phyloP scores from a whole-genome alignment of 2,113 vertebrate genomes.

The Mormyrus iriodes region DNA sequence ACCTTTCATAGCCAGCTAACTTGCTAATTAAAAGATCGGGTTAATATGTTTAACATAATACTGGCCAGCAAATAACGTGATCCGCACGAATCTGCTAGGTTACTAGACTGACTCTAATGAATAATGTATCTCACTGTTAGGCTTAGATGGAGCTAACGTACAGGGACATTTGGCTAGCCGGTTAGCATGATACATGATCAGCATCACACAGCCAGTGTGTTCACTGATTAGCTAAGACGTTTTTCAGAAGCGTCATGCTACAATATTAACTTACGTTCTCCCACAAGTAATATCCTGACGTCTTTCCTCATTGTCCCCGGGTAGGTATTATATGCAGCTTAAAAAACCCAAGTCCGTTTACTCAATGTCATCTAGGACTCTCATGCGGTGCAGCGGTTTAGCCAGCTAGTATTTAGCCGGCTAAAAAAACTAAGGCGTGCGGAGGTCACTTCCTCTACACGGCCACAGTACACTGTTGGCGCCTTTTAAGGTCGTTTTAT shows the following conservation, averaged over 20 bases:
- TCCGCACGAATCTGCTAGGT: neutral
- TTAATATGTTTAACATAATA: neutral
- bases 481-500: neutral
- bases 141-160: neutral
- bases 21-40: neutral
- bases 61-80: neutral
- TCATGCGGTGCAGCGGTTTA: slow-evolving; percentile 14
- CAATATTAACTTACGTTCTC: slow-evolving; percentile 76
- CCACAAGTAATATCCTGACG: slow-evolving; percentile 88
- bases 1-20: neutral
- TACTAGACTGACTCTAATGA: neutral
- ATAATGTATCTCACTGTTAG: neutral
- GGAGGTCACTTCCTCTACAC: slow-evolving; percentile 21
- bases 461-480: neutral
- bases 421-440: slow-evolving; percentile 1
- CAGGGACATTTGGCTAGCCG: neutral
- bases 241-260: neutral
- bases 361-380: slow-evolving; percentile 44
- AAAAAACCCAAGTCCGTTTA: slow-evolving; percentile 9
- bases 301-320: slow-evolving; percentile 83
- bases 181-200: slow-evolving; percentile 2
- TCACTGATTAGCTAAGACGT: neutral
- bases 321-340: slow-evolving; percentile 14
- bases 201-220: neutral
- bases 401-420: slow-evolving; percentile 12